A percentile compares a stretch with the other conserved stretches of the same genome.
These are phyloP conservation scores for Eupithecia subumbrata DNA, from an alignment of 2,888 invertebrate species.

Conservation along the genomic window DNA sequence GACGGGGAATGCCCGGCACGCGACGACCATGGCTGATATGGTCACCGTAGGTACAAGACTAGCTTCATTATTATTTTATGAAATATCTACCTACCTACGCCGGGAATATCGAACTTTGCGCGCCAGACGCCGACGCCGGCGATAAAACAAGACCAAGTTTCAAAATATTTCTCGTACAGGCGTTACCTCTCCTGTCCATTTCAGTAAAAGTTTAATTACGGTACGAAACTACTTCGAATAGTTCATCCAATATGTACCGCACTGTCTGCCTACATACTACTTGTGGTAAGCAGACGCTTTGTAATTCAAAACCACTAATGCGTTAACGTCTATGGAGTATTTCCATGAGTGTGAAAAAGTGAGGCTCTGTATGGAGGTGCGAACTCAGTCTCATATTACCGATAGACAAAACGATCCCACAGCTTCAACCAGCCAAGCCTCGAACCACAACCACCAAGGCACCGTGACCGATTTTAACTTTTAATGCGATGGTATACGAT, in stretches of 20 bases:
- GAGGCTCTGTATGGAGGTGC: conserved; percentile 76
- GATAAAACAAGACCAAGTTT: conserved; percentile 43
- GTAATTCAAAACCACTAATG: conserved; percentile 61
- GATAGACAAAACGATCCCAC: conserved; percentile 57
- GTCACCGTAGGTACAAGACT: conserved; percentile 64
- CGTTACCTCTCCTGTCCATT: conserved; percentile 27
- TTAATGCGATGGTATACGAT: conserved; percentile 53
- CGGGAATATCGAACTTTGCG: conserved; percentile 44
- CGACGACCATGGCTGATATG: conserved; percentile 63
- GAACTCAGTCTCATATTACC: conserved; percentile 79
- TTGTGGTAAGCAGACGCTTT: conserved; percentile 41
- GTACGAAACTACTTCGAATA: conserved; percentile 34
- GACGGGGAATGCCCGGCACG: conserved; percentile 64
- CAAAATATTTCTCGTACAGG: conserved; percentile 44
- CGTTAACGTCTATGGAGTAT: conserved; percentile 59
- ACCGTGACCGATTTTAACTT: conserved; percentile 49
- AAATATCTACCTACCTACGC: conserved; percentile 46
- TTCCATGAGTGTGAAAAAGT: conserved; percentile 75
- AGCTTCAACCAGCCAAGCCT: conserved; percentile 71
- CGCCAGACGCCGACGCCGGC: conserved; percentile 28
- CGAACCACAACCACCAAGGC: conserved; percentile 54
- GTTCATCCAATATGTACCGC: conserved; percentile 36
- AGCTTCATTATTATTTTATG: conserved; percentile 73
- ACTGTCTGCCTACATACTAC: neutral
- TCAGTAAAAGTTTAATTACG: conserved; percentile 38